Percentiles rank a stretch among this genome's conserved stretches.
phyloP scores from a whole-genome alignment of 2,113 vertebrate species.

The Tragelaphus scriptus region DNA sequence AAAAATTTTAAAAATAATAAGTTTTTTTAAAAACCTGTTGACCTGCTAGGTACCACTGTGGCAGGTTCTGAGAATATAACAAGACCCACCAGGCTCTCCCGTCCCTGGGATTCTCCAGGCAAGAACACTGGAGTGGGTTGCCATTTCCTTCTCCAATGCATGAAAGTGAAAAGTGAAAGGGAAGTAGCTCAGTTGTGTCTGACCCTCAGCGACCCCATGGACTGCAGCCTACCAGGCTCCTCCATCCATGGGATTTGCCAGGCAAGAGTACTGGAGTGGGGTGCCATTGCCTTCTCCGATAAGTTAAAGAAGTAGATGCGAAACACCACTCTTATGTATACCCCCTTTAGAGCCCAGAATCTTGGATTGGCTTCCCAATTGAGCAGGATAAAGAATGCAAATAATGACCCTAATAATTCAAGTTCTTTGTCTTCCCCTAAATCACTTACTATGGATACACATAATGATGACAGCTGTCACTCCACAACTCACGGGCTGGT shows the following conservation, averaged over 20 bases:
- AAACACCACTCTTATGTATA: not conserved
- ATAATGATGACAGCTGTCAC: not conserved
- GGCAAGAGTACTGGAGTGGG: no score
- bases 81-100: not conserved
- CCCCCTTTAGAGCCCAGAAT: not conserved
- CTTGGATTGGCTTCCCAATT: not conserved
- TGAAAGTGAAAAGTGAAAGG: no score
- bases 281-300: no score
- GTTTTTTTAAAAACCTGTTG: not conserved
- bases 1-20: not conserved
- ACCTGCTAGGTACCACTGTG: not conserved
- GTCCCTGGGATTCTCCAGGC: no score
- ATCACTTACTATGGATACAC: not conserved
- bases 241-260: no score
- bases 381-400: slow-evolving; percentile 8
- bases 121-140: no score
- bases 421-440: not conserved
- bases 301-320: not conserved
- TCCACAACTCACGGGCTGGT: not conserved
- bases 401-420: not conserved
- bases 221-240: no score
- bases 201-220: no score
- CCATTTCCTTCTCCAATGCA: no score
- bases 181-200: no score
- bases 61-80: not conserved